Base-by-base conservation (phyloP, 2,113 vertebrate species). In the Phrynosoma platyrhinos region DNA sequence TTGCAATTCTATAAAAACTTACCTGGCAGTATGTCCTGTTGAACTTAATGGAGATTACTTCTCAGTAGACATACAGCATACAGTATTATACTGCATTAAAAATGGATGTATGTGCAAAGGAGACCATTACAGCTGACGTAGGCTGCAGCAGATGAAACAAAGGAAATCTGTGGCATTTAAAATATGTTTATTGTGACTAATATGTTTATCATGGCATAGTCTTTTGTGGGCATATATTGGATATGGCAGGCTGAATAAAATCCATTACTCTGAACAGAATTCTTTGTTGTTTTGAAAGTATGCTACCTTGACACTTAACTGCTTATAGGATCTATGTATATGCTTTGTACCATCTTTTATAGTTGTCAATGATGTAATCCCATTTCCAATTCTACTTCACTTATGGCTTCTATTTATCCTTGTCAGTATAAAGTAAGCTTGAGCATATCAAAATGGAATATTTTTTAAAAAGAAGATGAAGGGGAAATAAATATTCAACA, bases 291-390 rank as follows among this genome's bases (percentile, higher is more conserved):
- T 80, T 90, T 92, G 87, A 77, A 77, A 42, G 40, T 91, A 92
- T 92, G 88, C 36, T 77, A 90, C 89, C 95, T 93, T 92, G 89
- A 93, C 89, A 91, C 92, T 94, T 91, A 81, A 92, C 80, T 90
- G 62, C 88, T 95, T 93, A 78, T 83, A 91, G 89, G 78, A 91
- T 86, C 75, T 66, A 55, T 89, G 64, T 93, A 88, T 93, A 82
- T 88, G 80, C 90, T 93, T 90, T 87, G 58, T 87, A 86, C 84
- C 88, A 90, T 94, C 93, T 21, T 93, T 68, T 94, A 83, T 76
- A 90, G 72, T 77, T 1, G 82, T 23, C 40, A 40, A 68, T 94
- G 89, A 85, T 89, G 91, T 79, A 88, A 90, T 87, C 52, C 85
- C 68, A 55, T 68, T 90, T 94, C 90, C 76, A 64, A 86, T 92